phyloP scores from a whole-genome alignment of 1,140 invertebrate species.

The Ctenoplectra terminalis region DNA sequence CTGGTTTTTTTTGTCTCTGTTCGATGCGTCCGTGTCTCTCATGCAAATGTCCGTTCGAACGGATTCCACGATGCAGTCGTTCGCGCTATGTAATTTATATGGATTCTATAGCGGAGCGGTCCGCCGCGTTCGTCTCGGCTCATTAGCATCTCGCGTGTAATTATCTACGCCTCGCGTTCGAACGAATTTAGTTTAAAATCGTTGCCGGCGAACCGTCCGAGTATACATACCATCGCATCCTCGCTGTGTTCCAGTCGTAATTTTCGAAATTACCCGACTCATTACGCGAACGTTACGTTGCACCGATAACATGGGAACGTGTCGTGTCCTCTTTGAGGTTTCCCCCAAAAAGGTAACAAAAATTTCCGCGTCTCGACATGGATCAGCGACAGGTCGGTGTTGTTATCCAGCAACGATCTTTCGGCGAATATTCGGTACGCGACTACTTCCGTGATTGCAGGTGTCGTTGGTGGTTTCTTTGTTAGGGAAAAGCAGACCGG shows the following conservation, averaged over 20 bases:
- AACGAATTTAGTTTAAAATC: neutral
- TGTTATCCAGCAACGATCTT: slow-evolving; percentile 37
- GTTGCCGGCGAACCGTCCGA: too few relatives aligned
- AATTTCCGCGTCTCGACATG: neutral
- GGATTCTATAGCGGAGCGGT: neutral
- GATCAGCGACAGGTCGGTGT: neutral
- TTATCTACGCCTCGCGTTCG: slow-evolving; percentile 4
- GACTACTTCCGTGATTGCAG: slow-evolving; percentile 39
- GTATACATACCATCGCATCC: too few relatives aligned
- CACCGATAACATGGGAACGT: neutral
- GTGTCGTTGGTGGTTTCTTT: slow-evolving; percentile 12
- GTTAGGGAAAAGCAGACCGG: slow-evolving; percentile 5
- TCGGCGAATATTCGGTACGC: neutral
- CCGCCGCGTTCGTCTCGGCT: neutral
- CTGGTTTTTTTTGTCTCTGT: neutral
- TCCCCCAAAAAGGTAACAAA: too few relatives aligned
- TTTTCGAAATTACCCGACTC: neutral
- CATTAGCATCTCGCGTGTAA: neutral
- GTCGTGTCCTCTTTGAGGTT: neutral
- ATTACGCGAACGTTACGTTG: neutral
- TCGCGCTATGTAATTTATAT: neutral
- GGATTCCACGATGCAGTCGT: neutral
- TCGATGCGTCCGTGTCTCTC: neutral
- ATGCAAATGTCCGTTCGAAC: slow-evolving; percentile 13
- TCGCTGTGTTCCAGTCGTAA: neutral